Percentiles rank a stretch among this genome's conserved stretches.
Evolutionary conservation across 2,113 vertebrate species (phyloP).

Genomic region (Sarotherodon lohbergeri): DNA sequence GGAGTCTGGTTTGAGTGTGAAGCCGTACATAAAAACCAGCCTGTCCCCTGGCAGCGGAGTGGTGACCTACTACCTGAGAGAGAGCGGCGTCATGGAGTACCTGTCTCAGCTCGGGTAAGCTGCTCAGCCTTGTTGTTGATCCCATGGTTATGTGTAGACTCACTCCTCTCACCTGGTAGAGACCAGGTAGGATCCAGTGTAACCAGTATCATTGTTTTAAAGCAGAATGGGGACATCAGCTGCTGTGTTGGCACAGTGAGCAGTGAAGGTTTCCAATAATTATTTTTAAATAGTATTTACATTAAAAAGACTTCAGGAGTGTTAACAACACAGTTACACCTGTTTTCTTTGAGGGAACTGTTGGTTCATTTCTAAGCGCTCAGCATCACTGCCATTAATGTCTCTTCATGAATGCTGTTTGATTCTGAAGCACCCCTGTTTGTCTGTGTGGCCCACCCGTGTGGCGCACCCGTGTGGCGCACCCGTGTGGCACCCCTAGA

Average conservation of each 20-base stretch:
- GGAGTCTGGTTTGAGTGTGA: slow-evolving; percentile 83
- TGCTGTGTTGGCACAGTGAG: neutral
- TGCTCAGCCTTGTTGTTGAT: neutral
- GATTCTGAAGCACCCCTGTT: neutral
- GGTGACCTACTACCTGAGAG: slow-evolving; percentile 93
- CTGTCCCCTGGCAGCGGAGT: slow-evolving; percentile 96
- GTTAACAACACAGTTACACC: rapidly evolving
- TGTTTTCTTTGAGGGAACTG: neutral
- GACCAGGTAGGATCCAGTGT: neutral
- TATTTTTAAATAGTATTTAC: rapidly evolving
- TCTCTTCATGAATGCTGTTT: rapidly evolving
- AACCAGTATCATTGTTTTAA: neutral
- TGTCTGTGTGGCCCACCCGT: too few species aligned
- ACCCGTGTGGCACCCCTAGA: rapidly evolving
- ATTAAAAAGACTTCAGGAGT: rapidly evolving
- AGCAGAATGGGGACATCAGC: neutral
- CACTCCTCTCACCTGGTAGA: neutral
- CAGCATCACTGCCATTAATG: rapidly evolving
- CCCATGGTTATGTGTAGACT: rapidly evolving
- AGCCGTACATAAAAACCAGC: slow-evolving; percentile 96
- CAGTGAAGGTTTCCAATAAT: neutral
- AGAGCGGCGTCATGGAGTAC: slow-evolving; percentile 92
- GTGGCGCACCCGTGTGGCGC: rapidly evolving
- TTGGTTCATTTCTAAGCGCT: rapidly evolving
- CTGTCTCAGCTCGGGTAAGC: slow-evolving; percentile 63